Evolutionary conservation across 2,888 invertebrate species (phyloP).

Genomic region (Amphipoea oculea): DNA sequence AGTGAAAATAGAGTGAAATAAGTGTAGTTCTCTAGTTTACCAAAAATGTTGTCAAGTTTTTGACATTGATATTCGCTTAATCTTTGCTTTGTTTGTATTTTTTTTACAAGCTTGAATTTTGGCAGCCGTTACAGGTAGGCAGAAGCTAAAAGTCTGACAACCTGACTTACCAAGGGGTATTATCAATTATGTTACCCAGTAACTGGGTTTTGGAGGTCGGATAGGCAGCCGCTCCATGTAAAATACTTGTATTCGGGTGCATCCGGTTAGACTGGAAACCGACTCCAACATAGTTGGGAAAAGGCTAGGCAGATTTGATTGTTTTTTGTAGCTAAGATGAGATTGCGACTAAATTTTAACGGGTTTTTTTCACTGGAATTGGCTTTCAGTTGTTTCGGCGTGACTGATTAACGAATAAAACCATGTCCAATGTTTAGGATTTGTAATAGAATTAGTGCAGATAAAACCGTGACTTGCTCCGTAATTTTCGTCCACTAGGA

Average conservation of each 20-base stretch:
- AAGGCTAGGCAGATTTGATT: neutral
- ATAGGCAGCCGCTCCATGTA: neutral
- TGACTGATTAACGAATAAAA: neutral
- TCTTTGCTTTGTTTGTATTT: too few relatives aligned
- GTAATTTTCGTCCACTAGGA: conserved; percentile 3
- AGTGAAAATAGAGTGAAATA: neutral
- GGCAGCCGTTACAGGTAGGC: neutral
- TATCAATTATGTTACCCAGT: neutral
- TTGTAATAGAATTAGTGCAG: neutral
- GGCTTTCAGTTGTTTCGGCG: neutral
- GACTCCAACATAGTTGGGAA: neutral
- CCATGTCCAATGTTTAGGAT: neutral
- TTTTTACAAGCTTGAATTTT: too few relatives aligned
- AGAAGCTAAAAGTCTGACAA: neutral
- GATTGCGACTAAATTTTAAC: neutral
- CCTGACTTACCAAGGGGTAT: neutral
- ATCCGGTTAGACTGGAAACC: neutral
- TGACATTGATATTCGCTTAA: neutral
- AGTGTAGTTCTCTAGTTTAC: neutral
- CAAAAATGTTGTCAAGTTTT: neutral
- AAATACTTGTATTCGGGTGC: neutral
- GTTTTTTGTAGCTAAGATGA: neutral
- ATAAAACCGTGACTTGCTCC: neutral
- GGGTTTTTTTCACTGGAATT: neutral
- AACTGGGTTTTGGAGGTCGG: neutral